These are phyloP conservation scores for Piprites chloris DNA, from an alignment of 2,113 vertebrate genomes.

Conservation along the genomic window DNA sequence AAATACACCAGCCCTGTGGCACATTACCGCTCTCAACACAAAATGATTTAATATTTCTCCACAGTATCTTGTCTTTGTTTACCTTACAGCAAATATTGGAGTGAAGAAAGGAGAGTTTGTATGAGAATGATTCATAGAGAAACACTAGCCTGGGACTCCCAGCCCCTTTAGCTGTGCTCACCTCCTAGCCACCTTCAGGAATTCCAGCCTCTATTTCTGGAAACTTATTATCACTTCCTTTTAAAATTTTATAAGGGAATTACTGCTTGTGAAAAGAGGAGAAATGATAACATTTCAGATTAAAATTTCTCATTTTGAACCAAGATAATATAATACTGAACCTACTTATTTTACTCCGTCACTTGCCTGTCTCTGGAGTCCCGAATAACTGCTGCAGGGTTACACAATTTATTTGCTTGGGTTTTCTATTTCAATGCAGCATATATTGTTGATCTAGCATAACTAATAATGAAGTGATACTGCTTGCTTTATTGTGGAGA, in stretches of 20 bases:
- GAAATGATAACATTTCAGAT: not conserved
- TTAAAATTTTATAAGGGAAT: not conserved
- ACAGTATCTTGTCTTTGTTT: not conserved
- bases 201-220: not conserved
- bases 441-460: not conserved
- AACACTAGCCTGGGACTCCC: not conserved
- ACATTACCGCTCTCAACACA: not conserved
- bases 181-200: not conserved
- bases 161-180: not conserved
- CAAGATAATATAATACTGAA: not conserved
- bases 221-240: not conserved
- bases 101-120: not conserved
- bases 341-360: not conserved
- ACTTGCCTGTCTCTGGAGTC: not conserved
- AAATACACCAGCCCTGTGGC: conserved; percentile 12
- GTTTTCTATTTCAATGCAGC: not conserved
- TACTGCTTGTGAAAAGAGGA: not conserved
- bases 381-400: not conserved
- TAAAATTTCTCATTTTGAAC: conserved; percentile 25
- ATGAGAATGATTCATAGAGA: not conserved
- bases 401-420: not conserved
- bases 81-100: not conserved
- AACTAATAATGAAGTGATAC: not conserved
- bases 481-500: not conserved
- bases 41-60: conserved; percentile 47